Percentiles rank a stretch among this genome's conserved stretches.
phyloP scores from a whole-genome alignment of 2,888 invertebrate species.

The Volucella zonaria region DNA sequence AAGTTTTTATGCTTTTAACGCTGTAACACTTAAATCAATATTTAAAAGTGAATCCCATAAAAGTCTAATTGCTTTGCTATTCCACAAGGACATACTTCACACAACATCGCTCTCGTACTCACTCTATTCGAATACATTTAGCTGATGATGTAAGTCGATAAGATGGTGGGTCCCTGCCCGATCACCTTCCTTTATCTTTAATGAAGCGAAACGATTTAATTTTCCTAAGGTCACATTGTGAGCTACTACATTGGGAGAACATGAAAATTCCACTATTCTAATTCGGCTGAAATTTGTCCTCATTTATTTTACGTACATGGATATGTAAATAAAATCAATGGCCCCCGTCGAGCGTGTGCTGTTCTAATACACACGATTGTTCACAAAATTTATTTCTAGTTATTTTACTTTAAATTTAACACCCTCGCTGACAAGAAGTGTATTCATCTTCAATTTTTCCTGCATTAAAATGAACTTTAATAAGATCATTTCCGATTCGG shows the following conservation, averaged over 20 bases:
- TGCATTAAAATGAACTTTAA: conserved; percentile 55
- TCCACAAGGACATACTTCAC: not conserved
- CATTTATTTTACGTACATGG: conserved; percentile 17
- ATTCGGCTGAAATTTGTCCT: conserved; percentile 14
- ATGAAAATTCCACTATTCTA: conserved; percentile 24
- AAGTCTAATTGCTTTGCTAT: not conserved
- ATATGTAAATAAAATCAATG: conserved; percentile 63
- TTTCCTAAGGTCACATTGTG: conserved; percentile 38
- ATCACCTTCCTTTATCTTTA: conserved; percentile 33
- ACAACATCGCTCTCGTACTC: not conserved
- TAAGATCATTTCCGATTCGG: conserved; percentile 44
- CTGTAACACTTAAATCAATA: not conserved
- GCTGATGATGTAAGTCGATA: conserved; percentile 48
- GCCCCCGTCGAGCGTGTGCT: conserved; percentile 45
- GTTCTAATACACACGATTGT: conserved; percentile 43
- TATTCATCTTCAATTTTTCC: conserved; percentile 50
- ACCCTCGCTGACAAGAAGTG: conserved; percentile 36
- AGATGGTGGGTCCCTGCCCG: conserved; percentile 12
- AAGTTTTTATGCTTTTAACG: conserved; percentile 3
- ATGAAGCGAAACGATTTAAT: conserved; percentile 52
- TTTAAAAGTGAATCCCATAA: conserved; percentile 1
- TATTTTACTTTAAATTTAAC: conserved; percentile 39
- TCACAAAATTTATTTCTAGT: conserved; percentile 29
- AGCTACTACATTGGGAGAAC: not conserved
- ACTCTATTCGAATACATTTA: conserved; percentile 31